Base-by-base conservation (phyloP, 2,888 invertebrate species). In the Horisme vitalbata region DNA sequence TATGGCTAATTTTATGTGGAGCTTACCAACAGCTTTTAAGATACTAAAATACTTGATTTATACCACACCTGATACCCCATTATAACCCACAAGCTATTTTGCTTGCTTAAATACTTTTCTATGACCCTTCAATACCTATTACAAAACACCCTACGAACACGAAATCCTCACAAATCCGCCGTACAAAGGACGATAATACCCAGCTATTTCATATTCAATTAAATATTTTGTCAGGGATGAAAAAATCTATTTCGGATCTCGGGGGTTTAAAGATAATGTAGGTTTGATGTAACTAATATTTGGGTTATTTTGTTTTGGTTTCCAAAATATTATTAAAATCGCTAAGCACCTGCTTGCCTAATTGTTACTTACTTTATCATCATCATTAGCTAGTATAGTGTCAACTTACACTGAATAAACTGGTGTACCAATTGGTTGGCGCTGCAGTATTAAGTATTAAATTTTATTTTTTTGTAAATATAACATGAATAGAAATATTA, bases 201-300 rank as follows among this genome's bases (percentile, higher is more conserved):
- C 69, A 65, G 68, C 75, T 87, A 90, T 92, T 93, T 91, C 91
- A 92, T 93, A 93, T 93, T 93, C 93, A 93, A 93, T 93, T 93
- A 93, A 92, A 92, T 92, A 91, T 86, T 88, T 82, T 83, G 83
- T 81, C 65, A 73, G 75, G 83, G 82, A 81, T 73, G 70, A 82
- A 92, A 91, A 91, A 91, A 92, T 91, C 89, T 90, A 91, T 92
- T 75, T 67, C 45, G 76, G 77, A 75, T 79, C 82, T 68, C 65
- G 73, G 73, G 67, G 57, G 44, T 63, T 68, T 59, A 59, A 55
- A 48, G 57, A 55, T 73, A 70, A 72, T 74, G 71, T 63, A 52
- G 60, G 41, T 56, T 56, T 57, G 60, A 48, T 60, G 55, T 59
- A 45, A 50, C 44, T 51, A 47, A 61, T 62, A 47, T 59, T 44